Base-by-base conservation (phyloP, 35 echinoderm and acorn worm species). In the Ptychodera flava region DNA sequence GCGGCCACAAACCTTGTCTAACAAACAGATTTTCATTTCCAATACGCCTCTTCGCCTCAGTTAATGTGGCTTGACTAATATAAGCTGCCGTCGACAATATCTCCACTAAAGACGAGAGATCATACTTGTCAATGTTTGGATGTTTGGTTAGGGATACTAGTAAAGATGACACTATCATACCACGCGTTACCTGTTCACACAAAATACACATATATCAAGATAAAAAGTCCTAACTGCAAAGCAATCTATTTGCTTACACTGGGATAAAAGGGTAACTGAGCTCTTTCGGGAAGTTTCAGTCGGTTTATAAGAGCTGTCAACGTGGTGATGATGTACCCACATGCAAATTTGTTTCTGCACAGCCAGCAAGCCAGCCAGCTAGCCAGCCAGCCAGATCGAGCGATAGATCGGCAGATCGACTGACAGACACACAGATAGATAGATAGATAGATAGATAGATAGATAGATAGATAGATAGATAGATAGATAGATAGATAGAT, bases 81-180 rank as follows among this genome's bases (percentile, higher is more conserved):
- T 85, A 81, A 77, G 90, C 90, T 32, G 90, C 90, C 30, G 85
- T 85, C 77, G 77, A 92, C 0, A 77, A 33, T 0, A 92, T 77
- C 29, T 78, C 33, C 15, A 80, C 82, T 45, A 92, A 29, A 0
- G 85, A 30, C 15, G 90, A 92, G 0, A 92, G 30, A 81, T 92
- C 90, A 80, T 84, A 92, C 27, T 92, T 92, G 32, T 92, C 45
- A 64, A 64, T 22, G 6, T 12, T 64, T 22, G 45, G 45, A 64
- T 64, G 45, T 64, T 64, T 64, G 0, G 85, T 80, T 16, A 92
- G 30, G 32, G 88, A 92, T 1, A 87, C 16, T 0, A 92, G 34
- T 34, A 92, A 32, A 1, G 90, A 85, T 33, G 90, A 85, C 0
- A 92, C 90, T 0, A 87, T 79, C 32, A 82, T 82, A 0, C 35